Base-by-base conservation (phyloP, 2,797 vertebrate species). In the Melopsittacus undulatus region DNA sequence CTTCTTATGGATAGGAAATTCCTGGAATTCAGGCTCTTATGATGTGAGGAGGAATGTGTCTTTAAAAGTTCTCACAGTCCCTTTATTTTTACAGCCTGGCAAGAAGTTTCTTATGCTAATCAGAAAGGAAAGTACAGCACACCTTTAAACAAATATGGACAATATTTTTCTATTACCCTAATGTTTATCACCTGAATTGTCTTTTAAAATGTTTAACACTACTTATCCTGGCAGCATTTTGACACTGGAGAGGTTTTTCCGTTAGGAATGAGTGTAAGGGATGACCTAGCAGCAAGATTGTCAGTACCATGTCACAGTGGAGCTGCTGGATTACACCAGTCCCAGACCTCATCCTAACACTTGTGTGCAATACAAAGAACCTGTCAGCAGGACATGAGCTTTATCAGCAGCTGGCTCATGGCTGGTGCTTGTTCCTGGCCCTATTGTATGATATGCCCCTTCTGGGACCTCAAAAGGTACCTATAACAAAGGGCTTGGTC, bases 1-100 rank as follows among this genome's bases (percentile, higher is more conserved):
- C 38, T 91, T 67, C 92, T 96, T 70, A 43, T 18, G 76, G 76
- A 82, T 94, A 95, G 95, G 96, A 97, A 97, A 97, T 97, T 96
- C 95, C 95, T 96, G 36, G 59, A 86, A 96, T 97, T 97, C 95
- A 94, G 91, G 86, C 52, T 90, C 87, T 92, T 75, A 86, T 4
- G 32, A 91, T 82, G 59, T 1, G 1, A 93, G 38, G 20, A 86
- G 73, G 84, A 95, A 95, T 64, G 81, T 21, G 61, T 51, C 72
- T 94, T 94, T 89, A 78, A 94, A 89, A 93, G 69, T 80, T 79
- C 87, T 87, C 69, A 54, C 67, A 75, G 59, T 38, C 64, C 15
- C 83, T 95, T 81, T 67, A 75, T 86, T 96, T 90, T 72, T 74
- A 77, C 30, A 69, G 76, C 29, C 67, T 62, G 63, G 48, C 51